Conservation (phyloP, 2,113 vertebrate species). For the Eira barbara region DNA sequence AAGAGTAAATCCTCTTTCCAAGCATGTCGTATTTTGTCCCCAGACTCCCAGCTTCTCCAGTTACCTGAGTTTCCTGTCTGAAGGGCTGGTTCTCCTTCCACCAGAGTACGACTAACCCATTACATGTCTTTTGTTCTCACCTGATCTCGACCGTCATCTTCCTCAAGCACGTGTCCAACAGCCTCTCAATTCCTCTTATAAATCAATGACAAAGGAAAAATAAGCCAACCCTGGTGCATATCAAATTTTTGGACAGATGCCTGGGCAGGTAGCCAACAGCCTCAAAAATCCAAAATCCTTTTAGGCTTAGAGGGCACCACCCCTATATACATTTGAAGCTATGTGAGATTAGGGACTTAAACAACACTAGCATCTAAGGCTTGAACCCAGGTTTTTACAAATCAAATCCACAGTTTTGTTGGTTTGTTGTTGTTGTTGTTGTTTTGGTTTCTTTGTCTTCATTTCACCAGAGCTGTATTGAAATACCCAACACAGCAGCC, state of each 20-base stretch:
- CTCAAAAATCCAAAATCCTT: background rate
- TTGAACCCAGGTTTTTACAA: background rate
- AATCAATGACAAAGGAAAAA: background rate
- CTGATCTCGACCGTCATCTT: background rate
- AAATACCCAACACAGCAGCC: background rate
- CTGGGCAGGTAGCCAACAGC: background rate
- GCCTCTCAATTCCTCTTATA: background rate
- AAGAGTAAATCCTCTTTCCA: background rate
- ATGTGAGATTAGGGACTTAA: background rate
- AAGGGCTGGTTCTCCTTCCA: background rate
- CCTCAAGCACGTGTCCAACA: background rate
- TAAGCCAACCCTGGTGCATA: background rate
- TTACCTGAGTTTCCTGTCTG: background rate
- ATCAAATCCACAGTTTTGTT: background rate
- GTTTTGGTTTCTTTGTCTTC: background rate
- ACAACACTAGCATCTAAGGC: background rate
- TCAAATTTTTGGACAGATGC: background rate
- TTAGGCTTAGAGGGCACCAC: background rate
- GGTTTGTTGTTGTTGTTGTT: background rate
- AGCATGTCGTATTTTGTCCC: background rate
- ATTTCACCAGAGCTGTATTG: background rate
- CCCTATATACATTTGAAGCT: background rate
- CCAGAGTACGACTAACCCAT: accelerated
- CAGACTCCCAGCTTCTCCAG: background rate
- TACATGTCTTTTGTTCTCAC: background rate